Conservation (phyloP, 2,797 vertebrate genomes). For the Spinus pinus region DNA sequence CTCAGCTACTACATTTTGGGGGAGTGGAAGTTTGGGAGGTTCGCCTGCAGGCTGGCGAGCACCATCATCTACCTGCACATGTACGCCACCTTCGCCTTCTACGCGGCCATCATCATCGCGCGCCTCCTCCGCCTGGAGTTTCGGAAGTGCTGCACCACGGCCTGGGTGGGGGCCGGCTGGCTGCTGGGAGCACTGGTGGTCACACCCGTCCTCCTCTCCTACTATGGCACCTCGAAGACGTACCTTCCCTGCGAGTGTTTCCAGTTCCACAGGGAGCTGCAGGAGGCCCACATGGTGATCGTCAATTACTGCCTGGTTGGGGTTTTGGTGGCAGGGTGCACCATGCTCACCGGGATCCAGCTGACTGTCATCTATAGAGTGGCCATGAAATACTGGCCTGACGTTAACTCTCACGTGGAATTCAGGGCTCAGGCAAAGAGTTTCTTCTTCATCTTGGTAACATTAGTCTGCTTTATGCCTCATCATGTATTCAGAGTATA, state of each 20-base stretch:
- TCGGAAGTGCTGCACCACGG: slow-evolving; percentile 18
- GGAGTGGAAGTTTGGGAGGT: slow-evolving; percentile 56
- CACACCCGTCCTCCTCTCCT: slow-evolving; percentile 35
- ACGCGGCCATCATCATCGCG: slow-evolving; percentile 59
- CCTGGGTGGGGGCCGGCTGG: slow-evolving; percentile 68
- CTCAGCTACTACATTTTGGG: slow-evolving; percentile 69
- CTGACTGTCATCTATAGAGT: slow-evolving; percentile 51
- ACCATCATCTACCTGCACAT: slow-evolving; percentile 73
- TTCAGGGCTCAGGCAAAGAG: slow-evolving; percentile 79
- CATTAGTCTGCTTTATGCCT: slow-evolving; percentile 74
- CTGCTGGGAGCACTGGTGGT: slow-evolving; percentile 26
- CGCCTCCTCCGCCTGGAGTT: slow-evolving; percentile 41
- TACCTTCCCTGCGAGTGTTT: slow-evolving; percentile 58
- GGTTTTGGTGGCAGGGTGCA: slow-evolving; percentile 42
- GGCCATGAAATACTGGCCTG: slow-evolving; percentile 51
- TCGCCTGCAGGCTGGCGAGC: slow-evolving; percentile 65
- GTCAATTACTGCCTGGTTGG: slow-evolving; percentile 67
- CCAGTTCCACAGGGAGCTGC: slow-evolving; percentile 70
- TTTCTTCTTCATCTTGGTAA: slow-evolving; percentile 71
- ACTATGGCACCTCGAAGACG: slow-evolving; percentile 30
- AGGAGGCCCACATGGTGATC: background rate
- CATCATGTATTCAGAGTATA: slow-evolving; percentile 73
- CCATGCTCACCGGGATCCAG: slow-evolving; percentile 56
- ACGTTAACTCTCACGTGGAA: slow-evolving; percentile 63
- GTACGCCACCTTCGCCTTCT: slow-evolving; percentile 74